Conservation (phyloP, 2,797 vertebrate genomes). For the Eulemur albifrons region DNA sequence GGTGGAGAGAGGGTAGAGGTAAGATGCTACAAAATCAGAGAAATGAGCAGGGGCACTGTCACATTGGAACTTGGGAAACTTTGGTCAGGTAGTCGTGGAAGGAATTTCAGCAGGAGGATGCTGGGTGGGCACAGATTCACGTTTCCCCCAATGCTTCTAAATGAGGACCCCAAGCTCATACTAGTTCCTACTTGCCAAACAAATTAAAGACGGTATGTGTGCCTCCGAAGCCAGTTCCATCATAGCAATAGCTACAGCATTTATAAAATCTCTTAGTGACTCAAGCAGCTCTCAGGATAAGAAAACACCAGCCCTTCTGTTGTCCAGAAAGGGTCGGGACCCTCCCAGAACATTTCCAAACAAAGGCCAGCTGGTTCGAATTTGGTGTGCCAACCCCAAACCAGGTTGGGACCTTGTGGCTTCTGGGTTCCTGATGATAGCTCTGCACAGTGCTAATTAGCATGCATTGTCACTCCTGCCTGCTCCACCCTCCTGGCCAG, state of each 20-base stretch:
- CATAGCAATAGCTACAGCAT: background rate
- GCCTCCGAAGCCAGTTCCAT: background rate
- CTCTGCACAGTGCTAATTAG: conserved; percentile 68
- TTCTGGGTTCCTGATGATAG: conserved; percentile 69
- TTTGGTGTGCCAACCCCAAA: conserved; percentile 70
- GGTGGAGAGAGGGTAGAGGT: no score
- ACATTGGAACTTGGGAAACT: background rate
- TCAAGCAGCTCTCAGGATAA: background rate
- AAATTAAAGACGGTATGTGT: background rate
- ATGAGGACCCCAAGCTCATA: background rate
- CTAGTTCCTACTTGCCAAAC: background rate
- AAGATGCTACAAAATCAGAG: background rate
- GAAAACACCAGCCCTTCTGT: background rate
- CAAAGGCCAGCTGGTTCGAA: conserved; percentile 76
- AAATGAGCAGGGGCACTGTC: background rate
- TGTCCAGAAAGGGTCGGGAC: conserved; percentile 40
- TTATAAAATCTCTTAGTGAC: background rate
- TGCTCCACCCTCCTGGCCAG: background rate
- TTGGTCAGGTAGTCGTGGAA: background rate
- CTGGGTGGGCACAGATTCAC: background rate
- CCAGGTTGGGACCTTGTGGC: conserved; percentile 72
- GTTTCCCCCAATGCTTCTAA: background rate
- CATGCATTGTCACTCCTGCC: conserved; percentile 62
- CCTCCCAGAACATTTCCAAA: conserved; percentile 57
- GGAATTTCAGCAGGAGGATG: background rate